phyloP scores from a whole-genome alignment of 2,797 vertebrate genomes.

The Gallinago nigripennis region DNA sequence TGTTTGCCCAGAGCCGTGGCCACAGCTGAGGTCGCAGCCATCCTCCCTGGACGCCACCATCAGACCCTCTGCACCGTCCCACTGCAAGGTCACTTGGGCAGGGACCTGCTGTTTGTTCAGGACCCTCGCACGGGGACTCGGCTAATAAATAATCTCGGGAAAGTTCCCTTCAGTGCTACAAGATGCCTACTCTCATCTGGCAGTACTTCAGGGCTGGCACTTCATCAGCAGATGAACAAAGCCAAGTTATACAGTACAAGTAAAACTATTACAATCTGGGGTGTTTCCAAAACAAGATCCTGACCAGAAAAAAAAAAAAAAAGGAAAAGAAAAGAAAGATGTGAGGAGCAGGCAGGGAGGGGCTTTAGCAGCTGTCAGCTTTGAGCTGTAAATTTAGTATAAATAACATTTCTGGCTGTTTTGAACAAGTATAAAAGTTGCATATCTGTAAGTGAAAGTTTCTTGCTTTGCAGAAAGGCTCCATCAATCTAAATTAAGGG shows the following conservation, averaged over 20 bases:
- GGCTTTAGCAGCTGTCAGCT: background rate
- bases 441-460: slow-evolving; percentile 6
- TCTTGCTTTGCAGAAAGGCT: background rate
- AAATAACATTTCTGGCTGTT: slow-evolving; percentile 21
- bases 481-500: slow-evolving; percentile 14
- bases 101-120: background rate
- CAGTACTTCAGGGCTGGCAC: slow-evolving; percentile 53
- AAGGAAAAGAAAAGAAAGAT: background rate
- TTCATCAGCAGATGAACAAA: slow-evolving; percentile 53
- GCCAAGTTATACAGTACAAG: slow-evolving; percentile 34
- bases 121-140: background rate
- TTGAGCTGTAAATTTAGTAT: slow-evolving; percentile 16
- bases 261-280: slow-evolving; percentile 26
- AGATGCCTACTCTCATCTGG: slow-evolving; percentile 49
- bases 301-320: background rate
- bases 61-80: background rate
- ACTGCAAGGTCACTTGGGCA: background rate
- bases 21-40: background rate
- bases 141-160: background rate
- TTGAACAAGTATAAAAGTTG: background rate
- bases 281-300: slow-evolving; percentile 45
- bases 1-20: background rate
- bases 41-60: background rate
- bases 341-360: background rate
- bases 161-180: background rate